Conservation (phyloP, 2,888 invertebrate species). For the Habrosyne pyritoides region DNA sequence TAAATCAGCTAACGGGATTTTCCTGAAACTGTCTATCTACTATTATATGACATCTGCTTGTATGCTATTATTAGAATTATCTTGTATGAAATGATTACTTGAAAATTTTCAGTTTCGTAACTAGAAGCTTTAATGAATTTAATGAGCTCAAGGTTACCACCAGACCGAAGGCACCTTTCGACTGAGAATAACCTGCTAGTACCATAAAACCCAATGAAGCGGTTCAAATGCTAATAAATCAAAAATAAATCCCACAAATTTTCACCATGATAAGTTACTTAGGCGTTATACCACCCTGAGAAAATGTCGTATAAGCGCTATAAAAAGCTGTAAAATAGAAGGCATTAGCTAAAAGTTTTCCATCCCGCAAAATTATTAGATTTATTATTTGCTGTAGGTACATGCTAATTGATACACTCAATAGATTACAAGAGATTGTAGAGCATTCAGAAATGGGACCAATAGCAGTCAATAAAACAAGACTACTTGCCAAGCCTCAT, state of each 20-base stretch:
- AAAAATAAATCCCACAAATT: neutral
- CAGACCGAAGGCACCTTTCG: no score
- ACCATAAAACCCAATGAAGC: no score
- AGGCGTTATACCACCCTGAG: neutral
- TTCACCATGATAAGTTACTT: neutral
- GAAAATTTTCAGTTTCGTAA: no score
- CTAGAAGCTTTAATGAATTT: no score
- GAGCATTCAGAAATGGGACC: neutral
- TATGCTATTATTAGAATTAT: neutral
- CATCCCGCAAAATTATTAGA: no score
- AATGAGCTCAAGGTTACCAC: no score
- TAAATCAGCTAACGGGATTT: neutral
- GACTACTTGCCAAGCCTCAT: neutral
- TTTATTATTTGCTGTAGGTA: no score
- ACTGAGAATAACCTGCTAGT: no score
- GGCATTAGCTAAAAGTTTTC: neutral
- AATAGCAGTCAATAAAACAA: neutral
- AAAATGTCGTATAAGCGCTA: neutral
- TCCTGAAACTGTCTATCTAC: neutral
- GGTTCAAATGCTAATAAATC: no score
- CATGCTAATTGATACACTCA: no score
- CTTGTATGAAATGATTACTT: no score
- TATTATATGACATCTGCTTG: neutral
- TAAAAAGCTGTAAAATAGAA: constrained; percentile 1
- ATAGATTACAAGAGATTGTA: neutral